Base-by-base conservation (phyloP, 1,140 invertebrate species). In the Drosophila willistoni region DNA sequence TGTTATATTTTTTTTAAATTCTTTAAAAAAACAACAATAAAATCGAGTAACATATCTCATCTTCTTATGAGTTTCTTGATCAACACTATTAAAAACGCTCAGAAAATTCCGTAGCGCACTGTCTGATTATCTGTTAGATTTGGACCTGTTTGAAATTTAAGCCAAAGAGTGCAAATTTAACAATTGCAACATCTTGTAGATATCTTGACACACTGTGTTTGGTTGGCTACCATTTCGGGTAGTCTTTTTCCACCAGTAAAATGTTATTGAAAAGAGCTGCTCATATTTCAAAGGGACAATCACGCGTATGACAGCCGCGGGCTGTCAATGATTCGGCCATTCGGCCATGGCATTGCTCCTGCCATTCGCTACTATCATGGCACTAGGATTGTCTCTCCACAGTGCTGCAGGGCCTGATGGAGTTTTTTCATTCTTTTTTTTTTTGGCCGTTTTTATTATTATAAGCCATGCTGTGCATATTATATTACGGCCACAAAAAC, bases 211-310 rank as follows among this genome's bases (percentile, higher is more conserved):
- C 73, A 75, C 56, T 74, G 73, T 68, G n/a, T 19, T 7, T 59
- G 13, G 5, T 13, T 13, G 51, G 7, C 19, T 39, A 17, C 17
- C 44, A 47, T 47, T 47, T 22, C 7, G 44, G 44, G n/a, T n/a
- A 2, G 4, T 36, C 34, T 36, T 19, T 51, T 51, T 59, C 44
- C 61, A 67, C 7, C 60, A 56, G 73, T 41, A 61, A 87, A 51
- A 79, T 83, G 84, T 86, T 86, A 86, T 86, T 86, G 83, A 86
- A 86, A 86, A 83, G 80, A 83, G 84, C 79, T 89, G 73, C 83
- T 86, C 83, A 83, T 86, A 86, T 86, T 86, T 86, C 83, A 86
- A 86, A 86, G 83, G 83, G 84, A 86, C 83, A 86, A 86, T 86
- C 83, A 86, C 84, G 83, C 79, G 79, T 87, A 79, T 87, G 83